A percentile compares a stretch with the other conserved stretches of the same genome.
Conservation (phyloP, 2,797 vertebrate species). For the Distichodus sexfasciatus region DNA sequence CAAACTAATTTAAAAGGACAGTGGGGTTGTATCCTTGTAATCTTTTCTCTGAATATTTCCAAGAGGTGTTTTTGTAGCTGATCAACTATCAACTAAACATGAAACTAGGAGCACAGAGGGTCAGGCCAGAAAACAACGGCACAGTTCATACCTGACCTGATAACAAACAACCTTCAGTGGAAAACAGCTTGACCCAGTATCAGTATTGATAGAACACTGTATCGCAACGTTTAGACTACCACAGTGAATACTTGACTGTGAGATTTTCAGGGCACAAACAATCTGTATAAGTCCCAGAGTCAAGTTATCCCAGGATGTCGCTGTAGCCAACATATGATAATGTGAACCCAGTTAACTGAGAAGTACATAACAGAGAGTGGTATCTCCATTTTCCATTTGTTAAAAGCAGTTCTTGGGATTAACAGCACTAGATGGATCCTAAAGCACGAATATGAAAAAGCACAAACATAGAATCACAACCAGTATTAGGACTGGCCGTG, state of each 20-base stretch:
- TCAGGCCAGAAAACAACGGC: background rate
- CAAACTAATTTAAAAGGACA: no score
- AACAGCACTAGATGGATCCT: background rate
- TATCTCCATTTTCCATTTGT: background rate
- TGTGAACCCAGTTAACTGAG: no score
- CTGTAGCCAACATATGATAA: background rate
- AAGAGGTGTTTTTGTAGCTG: background rate
- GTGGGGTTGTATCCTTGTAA: background rate
- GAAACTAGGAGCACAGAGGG: background rate
- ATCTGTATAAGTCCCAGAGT: no score
- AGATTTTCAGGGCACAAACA: background rate
- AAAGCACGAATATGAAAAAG: no score
- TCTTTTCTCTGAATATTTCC: background rate
- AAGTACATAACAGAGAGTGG: background rate
- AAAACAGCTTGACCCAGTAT: slow-evolving; percentile 18
- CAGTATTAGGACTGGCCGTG: no score
- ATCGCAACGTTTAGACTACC: slow-evolving; percentile 20
- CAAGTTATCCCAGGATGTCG: no score
- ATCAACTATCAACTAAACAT: background rate
- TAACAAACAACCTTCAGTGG: slow-evolving; percentile 15
- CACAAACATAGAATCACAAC: background rate
- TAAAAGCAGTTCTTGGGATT: background rate
- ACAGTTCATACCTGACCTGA: background rate
- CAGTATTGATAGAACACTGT: slow-evolving; percentile 19
- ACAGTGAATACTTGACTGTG: background rate